Evolutionary conservation across 2,113 vertebrate species (phyloP).

Genomic region (Vulpes vulpes): DNA sequence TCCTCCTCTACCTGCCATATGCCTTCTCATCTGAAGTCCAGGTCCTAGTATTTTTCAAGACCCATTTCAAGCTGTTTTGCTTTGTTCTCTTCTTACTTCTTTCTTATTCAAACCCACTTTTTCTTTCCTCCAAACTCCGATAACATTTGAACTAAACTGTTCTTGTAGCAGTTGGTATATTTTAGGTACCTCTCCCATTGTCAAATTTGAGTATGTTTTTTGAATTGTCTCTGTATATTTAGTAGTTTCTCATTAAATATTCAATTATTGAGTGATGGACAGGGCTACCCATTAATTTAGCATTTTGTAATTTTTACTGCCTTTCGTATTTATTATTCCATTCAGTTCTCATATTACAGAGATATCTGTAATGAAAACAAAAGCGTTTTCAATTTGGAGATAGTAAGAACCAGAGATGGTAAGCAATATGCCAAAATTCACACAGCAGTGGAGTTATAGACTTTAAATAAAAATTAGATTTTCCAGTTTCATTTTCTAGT

Average conservation of each 20-base stretch:
- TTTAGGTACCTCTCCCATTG: not conserved
- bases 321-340: not conserved
- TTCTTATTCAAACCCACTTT: not conserved
- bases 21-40: not conserved
- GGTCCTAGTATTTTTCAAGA: not conserved
- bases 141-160: not conserved
- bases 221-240: not conserved
- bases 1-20: not conserved
- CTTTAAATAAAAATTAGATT: not conserved
- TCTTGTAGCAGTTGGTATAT: not conserved
- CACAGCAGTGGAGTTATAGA: not conserved
- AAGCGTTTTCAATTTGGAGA: not conserved
- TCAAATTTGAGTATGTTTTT: not conserved
- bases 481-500: not conserved
- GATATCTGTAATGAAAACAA: not conserved
- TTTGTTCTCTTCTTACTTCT: not conserved
- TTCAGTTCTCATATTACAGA: not conserved
- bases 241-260: not conserved
- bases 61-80: accelerated
- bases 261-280: not conserved
- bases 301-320: not conserved
- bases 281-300: not conserved
- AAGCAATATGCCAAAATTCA: not conserved
- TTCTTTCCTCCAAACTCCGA: not conserved
- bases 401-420: not conserved